Evolutionary conservation across 2,113 vertebrate genomes (phyloP).

Genomic region (Lepus europaeus): DNA sequence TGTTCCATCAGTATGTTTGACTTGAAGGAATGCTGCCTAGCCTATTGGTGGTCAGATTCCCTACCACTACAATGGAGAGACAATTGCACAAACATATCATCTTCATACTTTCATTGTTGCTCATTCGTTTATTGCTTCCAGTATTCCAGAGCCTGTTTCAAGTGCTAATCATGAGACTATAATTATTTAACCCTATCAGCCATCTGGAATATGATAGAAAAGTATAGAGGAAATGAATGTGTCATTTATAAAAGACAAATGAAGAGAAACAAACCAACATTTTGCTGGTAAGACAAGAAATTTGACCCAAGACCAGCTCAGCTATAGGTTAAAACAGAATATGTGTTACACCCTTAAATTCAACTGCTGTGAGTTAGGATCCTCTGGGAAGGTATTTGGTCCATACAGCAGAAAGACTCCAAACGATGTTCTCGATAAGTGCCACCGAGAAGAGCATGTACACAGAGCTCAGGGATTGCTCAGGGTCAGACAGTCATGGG

Average conservation of each 20-base stretch:
- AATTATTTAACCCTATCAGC: neutral
- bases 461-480: rapidly evolving
- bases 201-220: neutral
- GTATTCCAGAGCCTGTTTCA: neutral
- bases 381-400: neutral
- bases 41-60: neutral
- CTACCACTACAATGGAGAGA: neutral
- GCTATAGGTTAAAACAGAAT: neutral
- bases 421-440: no score
- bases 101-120: no score
- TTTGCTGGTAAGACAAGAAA: neutral
- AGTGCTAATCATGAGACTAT: neutral
- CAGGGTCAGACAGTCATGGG: neutral
- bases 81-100: neutral
- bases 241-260: neutral
- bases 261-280: rapidly evolving
- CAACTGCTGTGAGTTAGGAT: neutral
- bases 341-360: neutral
- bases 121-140: neutral
- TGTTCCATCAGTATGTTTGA: neutral
- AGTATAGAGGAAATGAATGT: neutral
- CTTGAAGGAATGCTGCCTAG: neutral
- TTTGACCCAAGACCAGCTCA: neutral
- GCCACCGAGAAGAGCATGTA: neutral
- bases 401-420: neutral